phyloP scores from a whole-genome alignment of 2,888 invertebrate genomes.

The Didymodactylos carnosus region DNA sequence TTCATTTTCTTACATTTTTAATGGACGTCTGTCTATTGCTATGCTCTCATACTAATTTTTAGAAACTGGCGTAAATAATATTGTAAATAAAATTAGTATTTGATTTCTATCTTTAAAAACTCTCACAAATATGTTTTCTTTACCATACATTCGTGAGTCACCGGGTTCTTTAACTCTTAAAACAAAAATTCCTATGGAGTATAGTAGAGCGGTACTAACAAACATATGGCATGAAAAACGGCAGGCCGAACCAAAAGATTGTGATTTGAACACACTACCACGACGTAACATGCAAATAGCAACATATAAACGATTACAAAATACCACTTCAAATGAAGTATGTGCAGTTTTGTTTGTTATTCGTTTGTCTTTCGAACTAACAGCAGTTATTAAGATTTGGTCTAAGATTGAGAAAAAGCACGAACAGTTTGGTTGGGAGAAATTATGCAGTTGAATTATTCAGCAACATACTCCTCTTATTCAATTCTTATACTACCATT shows the following conservation, averaged over 20 bases:
- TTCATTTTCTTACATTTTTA: no score
- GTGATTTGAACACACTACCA: not conserved
- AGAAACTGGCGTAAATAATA: no score
- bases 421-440: not conserved
- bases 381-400: not conserved
- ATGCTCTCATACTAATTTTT: no score
- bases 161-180: constrained; percentile 7
- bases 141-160: not conserved
- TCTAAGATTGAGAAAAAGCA: not conserved
- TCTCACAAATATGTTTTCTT: not conserved
- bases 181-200: constrained; percentile 4
- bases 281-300: constrained; percentile 7
- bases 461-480: no score
- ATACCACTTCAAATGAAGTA: not conserved
- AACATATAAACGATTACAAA: constrained; percentile 1
- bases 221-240: constrained; percentile 10
- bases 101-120: no score
- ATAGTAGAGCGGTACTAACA: constrained; percentile 9
- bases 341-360: no score
- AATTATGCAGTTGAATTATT: no score
- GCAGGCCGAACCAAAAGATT: constrained; percentile 10
- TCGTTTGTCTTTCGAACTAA: not conserved
- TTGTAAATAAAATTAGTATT: no score
- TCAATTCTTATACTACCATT: no score
- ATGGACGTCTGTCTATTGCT: no score